These are phyloP conservation scores for Xenus cinereus DNA, from an alignment of 2,113 vertebrate species.

Conservation along the genomic window DNA sequence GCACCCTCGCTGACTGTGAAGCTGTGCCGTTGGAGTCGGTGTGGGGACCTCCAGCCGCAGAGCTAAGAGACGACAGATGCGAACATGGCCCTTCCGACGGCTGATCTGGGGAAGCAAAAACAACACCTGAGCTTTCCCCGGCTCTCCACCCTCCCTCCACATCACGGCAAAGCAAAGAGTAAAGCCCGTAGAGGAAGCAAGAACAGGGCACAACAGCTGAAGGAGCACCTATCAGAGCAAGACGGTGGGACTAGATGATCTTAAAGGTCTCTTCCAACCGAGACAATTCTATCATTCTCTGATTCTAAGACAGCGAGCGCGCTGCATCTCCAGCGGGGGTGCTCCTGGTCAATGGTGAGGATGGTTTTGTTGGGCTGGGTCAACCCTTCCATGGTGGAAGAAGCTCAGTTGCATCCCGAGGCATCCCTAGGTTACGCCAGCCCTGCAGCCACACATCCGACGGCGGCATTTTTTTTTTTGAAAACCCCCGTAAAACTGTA, in stretches of 20 bases:
- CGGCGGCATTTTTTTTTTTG: accelerated
- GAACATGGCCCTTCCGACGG: constrained; percentile 83
- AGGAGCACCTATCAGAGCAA: neutral
- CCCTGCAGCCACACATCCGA: neutral
- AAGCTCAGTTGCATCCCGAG: neutral
- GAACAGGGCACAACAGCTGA: neutral
- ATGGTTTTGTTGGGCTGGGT: neutral
- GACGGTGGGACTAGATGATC: too few relatives aligned
- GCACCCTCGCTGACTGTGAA: constrained; percentile 34
- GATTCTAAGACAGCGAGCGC: neutral
- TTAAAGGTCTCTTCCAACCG: too few relatives aligned
- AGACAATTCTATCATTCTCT: too few relatives aligned
- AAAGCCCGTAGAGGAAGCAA: neutral
- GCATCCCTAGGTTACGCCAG: neutral
- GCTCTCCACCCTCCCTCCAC: neutral
- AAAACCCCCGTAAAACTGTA: neutral
- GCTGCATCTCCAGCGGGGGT: neutral
- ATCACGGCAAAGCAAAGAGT: neutral
- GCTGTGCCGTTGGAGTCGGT: constrained; percentile 48
- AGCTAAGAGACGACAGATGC: constrained; percentile 75
- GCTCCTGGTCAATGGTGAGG: neutral
- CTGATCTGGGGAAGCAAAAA: constrained; percentile 76
- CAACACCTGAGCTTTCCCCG: neutral
- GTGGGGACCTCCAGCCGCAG: constrained; percentile 70
- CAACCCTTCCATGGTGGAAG: neutral